phyloP scores from a whole-genome alignment of 2,888 invertebrate genomes.

The Drosophila formosana region DNA sequence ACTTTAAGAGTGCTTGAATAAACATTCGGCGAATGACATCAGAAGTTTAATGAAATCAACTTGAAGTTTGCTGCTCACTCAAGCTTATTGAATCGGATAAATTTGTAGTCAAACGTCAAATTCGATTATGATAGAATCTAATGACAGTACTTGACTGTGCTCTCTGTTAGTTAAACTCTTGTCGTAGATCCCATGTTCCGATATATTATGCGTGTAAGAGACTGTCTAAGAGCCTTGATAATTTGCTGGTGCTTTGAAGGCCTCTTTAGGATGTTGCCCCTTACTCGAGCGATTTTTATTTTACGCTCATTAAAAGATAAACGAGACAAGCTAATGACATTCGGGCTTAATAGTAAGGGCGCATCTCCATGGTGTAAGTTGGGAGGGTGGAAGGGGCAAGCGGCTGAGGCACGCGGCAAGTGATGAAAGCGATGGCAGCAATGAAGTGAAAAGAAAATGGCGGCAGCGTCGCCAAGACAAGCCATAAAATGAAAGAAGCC shows the following conservation, averaged over 20 bases:
- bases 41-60: conserved; percentile 1
- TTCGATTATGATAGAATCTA: conserved; percentile 24
- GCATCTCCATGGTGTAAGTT: background rate
- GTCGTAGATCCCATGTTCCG: conserved; percentile 25
- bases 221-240: conserved; percentile 56
- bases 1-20: conserved; percentile 9
- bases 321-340: conserved; percentile 78
- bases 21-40: background rate
- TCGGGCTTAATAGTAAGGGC: conserved; percentile 63
- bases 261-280: conserved; percentile 27
- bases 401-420: conserved; percentile 17
- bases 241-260: conserved; percentile 53
- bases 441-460: conserved; percentile 72
- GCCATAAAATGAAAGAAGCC: conserved; percentile 64
- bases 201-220: conserved; percentile 9
- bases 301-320: conserved; percentile 80
- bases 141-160: conserved; percentile 27
- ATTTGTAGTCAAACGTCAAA: conserved; percentile 19
- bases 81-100: conserved; percentile 10
- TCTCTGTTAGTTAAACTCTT: conserved; percentile 30
- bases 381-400: background rate
- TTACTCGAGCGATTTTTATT: conserved; percentile 67
- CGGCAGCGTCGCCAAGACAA: conserved; percentile 60
- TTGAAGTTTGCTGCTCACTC: conserved; percentile 6
- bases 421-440: conserved; percentile 66